These are phyloP conservation scores for Narcine bancroftii DNA, from an alignment of 2,113 vertebrate species.

Conservation along the genomic window DNA sequence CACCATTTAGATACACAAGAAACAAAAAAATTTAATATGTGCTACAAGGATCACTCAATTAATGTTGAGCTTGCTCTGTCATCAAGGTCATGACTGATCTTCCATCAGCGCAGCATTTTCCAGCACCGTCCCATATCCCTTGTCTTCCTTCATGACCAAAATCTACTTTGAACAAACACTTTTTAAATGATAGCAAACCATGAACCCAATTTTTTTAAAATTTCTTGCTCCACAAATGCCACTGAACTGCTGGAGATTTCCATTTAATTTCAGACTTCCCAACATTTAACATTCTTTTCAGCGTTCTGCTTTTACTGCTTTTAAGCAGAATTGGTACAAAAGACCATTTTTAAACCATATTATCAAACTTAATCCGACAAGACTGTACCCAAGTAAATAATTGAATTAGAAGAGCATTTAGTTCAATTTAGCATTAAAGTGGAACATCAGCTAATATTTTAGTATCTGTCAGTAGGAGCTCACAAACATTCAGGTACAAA, in stretches of 20 bases:
- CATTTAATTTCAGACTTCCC: neutral
- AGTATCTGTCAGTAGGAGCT: neutral
- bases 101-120: too few relatives aligned
- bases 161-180: too few relatives aligned
- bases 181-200: neutral
- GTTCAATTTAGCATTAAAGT: neutral
- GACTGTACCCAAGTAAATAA: too few relatives aligned
- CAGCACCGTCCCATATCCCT: too few relatives aligned
- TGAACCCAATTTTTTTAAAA: neutral
- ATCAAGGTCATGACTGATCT: too few relatives aligned
- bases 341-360: neutral
- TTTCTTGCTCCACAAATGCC: neutral
- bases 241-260: neutral
- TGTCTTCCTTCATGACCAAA: too few relatives aligned
- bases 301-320: neutral
- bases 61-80: too few relatives aligned
- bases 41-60: too few relatives aligned
- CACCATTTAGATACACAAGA: neutral
- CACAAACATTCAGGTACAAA: too few relatives aligned
- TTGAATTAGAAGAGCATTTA: too few relatives aligned
- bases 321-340: neutral
- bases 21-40: too few relatives aligned
- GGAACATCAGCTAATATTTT: neutral
- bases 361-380: too few relatives aligned
- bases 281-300: neutral